These are phyloP conservation scores for Scolopax rusticola DNA, from an alignment of 2,797 vertebrate genomes.

Conservation along the genomic window DNA sequence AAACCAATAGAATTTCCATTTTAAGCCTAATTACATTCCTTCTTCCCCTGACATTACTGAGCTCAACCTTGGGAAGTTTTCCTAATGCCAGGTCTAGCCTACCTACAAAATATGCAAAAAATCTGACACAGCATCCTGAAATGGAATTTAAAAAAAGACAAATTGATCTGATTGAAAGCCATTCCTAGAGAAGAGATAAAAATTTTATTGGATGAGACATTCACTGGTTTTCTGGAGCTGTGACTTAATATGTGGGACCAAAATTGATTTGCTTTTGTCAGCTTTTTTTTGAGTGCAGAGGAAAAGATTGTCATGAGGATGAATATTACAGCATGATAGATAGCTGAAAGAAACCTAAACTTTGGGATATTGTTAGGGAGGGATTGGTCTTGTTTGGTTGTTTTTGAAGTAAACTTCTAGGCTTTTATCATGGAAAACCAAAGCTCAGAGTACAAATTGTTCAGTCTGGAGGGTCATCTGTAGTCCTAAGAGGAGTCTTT, in stretches of 20 bases:
- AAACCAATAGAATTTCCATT: background rate
- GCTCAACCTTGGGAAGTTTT: background rate
- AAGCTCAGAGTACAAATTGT: background rate
- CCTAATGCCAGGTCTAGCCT: background rate
- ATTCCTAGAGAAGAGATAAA: background rate
- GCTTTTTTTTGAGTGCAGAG: fast-evolving
- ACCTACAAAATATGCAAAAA: background rate
- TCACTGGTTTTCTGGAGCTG: background rate
- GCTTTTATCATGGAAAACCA: background rate
- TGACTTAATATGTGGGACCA: background rate
- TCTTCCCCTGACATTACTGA: background rate
- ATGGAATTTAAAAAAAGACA: background rate
- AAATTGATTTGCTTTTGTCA: background rate
- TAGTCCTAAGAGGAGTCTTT: background rate
- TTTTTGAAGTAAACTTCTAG: background rate
- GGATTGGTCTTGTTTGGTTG: background rate
- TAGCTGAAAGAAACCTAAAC: background rate
- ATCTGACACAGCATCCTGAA: background rate
- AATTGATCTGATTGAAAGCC: background rate
- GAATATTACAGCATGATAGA: background rate
- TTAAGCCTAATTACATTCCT: background rate
- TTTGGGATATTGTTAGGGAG: background rate
- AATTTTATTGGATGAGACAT: background rate
- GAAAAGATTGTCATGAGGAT: background rate
- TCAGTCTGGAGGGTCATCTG: background rate